Base-by-base conservation (phyloP, 2,888 invertebrate genomes). In the Zygothrica quintamaculata region DNA sequence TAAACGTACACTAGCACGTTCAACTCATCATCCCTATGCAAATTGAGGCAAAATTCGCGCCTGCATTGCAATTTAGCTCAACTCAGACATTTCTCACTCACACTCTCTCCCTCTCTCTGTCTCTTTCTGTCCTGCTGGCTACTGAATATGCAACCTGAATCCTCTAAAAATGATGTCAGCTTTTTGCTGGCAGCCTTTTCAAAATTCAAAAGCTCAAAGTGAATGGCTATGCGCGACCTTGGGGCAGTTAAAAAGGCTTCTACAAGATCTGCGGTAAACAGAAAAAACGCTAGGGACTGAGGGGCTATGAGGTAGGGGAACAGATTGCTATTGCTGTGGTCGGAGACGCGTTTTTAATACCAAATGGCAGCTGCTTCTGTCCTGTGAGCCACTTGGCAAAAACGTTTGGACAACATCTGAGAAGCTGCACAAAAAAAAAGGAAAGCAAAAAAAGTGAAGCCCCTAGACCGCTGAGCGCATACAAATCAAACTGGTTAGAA, bases 1-100 rank as follows among this genome's bases (percentile, higher is more conserved):
- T 97, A 91, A 69, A 65, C 65, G 58, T 48, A 58, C 52, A 65
- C 51, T 64, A 22, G 29, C 77, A 72, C 77, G 62, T 80, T 46
- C 46, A 34, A 58, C 52, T 59, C 59, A 42, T 53, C 67, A 64
- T 47, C 59, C 40, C 50, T 57, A 64, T 74, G 77, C 64, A 74
- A 67, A 70, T 67, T 37, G 66, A 50, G 42, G 65, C 70, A 33
- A 55, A 72, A 62, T 62, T 72, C 47, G 72, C 60, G 48, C 51
- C 46, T 42, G 69, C 60, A 51, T 61, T 62, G 52, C 66, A 40
- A 65, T 44, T 65, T 69, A 29, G 40, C 29, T 13, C 26, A 22
- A 40, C 36, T 33, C 12, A 34, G 46, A 34, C 15, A 3, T 11
- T 13, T 40, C 6, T 29, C n/a, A n/a, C n/a, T n/a, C n/a, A n/a